Evolutionary conservation across 92 coral and sea anemone genomes (phyloP).

Genomic region (Hydrozoanthus gracilis): DNA sequence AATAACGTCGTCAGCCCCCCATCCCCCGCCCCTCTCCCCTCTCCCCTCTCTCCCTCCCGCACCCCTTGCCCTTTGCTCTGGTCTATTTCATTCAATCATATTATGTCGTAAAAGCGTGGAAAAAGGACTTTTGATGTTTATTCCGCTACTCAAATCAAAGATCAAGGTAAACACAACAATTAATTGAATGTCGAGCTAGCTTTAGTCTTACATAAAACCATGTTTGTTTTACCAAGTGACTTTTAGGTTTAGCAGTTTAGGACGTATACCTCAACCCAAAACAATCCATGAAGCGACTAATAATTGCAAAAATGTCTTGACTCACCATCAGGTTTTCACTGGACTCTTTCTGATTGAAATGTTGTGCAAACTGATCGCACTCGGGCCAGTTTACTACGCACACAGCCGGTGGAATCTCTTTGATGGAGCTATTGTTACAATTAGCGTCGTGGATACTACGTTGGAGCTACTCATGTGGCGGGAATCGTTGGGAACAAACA

Average conservation of each 20-base stretch:
- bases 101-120: too few species aligned
- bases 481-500: slow-evolving; percentile 78
- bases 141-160: too few species aligned
- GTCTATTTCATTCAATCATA: too few species aligned
- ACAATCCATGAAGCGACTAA: background rate
- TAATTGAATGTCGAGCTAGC: too few species aligned
- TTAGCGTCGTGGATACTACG: slow-evolving; percentile 50
- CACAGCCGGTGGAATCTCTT: slow-evolving; percentile 61
- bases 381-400: slow-evolving; percentile 48
- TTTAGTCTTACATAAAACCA: too few species aligned
- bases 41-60: too few species aligned
- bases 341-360: slow-evolving; percentile 52
- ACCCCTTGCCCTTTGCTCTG: too few species aligned
- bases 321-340: slow-evolving; percentile 44
- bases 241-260: background rate
- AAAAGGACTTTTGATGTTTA: too few species aligned
- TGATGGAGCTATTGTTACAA: slow-evolving; percentile 57
- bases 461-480: slow-evolving; percentile 45
- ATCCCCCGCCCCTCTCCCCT: too few species aligned
- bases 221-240: too few species aligned
- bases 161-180: too few species aligned
- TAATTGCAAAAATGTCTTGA: background rate
- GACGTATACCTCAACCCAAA: background rate
- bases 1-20: too few species aligned
- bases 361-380: slow-evolving; percentile 51